Base-by-base conservation (phyloP, 2,888 invertebrate species). In the Miltochrista miniata region DNA sequence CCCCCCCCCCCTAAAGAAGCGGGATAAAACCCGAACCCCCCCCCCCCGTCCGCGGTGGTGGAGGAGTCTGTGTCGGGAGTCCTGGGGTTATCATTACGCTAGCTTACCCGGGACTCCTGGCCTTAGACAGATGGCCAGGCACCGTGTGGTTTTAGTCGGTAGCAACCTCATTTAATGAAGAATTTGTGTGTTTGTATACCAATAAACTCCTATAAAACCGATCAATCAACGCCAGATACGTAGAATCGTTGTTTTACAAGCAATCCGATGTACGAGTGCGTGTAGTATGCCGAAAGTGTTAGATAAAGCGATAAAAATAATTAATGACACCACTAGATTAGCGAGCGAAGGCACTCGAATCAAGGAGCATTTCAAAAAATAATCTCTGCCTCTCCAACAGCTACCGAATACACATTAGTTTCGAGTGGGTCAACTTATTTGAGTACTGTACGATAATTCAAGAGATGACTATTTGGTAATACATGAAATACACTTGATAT, bases 251-350 rank as follows among this genome's bases (percentile, higher is more conserved):
- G 64, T 69, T 71, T 60, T 76, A 82, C 77, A 81, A 80, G 81
- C 82, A 87, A 76, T 76, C 78, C 76, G 74, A 64, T 56, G 54
- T 59, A 65, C 56, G 76, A 79, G 80, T 76, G 71, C 73, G 61
- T 68, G 72, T 72, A 70, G 73, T 83, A 72, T 83, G 81, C 85
- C 89, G 76, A 89, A 89, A 90, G 78, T 88, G 82, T 76, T 83
- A 74, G 85, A 90, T 88, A 88, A 24, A 89, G 86, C 86, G 90
- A 91, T 91, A 91, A 90, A 90, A 90, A 88, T 90, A 90, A 91
- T 91, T 90, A 91, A 87, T 88, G 85, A 84, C 89, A 85, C 84
- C 85, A 82, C 74, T 79, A 88, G 90, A 90, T 90, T 91, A 90
- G 84, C 79, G 69, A 70, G 65, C 76, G 79, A 82, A 87, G 85